phyloP scores from a whole-genome alignment of 2,888 invertebrate species.

The Rhamnusium bicolor region DNA sequence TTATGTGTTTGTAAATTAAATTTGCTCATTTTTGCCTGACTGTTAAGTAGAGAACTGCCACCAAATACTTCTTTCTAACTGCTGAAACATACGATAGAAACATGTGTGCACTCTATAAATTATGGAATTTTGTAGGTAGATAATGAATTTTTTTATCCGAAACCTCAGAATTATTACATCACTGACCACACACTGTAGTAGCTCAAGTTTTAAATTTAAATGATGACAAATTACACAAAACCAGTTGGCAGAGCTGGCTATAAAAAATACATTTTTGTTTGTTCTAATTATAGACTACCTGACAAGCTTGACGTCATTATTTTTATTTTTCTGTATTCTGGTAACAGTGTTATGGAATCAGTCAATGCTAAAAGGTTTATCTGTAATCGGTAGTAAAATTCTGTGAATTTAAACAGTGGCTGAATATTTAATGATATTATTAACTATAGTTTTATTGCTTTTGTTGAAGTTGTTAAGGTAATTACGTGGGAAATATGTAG shows the following conservation, averaged over 20 bases:
- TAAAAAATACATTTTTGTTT: conserved; percentile 38
- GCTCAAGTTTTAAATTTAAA: conserved; percentile 28
- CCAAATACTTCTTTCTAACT: too few relatives aligned
- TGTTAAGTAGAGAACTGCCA: too few relatives aligned
- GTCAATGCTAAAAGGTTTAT: not conserved
- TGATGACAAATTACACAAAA: conserved; percentile 20
- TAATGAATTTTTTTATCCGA: conserved; percentile 21
- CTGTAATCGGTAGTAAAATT: not conserved
- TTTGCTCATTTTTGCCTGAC: too few relatives aligned
- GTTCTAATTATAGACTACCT: conserved; percentile 32
- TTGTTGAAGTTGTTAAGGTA: conserved; percentile 21
- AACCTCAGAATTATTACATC: conserved; percentile 29
- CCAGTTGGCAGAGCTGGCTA: conserved; percentile 26
- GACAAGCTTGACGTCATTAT: conserved; percentile 31
- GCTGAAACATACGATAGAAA: too few relatives aligned
- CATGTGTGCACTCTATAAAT: not conserved
- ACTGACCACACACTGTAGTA: conserved; percentile 24
- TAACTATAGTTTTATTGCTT: conserved; percentile 1
- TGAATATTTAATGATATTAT: conserved; percentile 13
- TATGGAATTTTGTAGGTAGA: conserved; percentile 9
- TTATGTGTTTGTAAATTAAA: too few relatives aligned
- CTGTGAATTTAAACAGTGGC: not conserved
- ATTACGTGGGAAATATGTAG: not conserved
- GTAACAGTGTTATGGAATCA: not conserved
- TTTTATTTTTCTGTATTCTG: conserved; percentile 16